phyloP scores from a whole-genome alignment of 1,140 invertebrate genomes.

The Drosophila nasuta region DNA sequence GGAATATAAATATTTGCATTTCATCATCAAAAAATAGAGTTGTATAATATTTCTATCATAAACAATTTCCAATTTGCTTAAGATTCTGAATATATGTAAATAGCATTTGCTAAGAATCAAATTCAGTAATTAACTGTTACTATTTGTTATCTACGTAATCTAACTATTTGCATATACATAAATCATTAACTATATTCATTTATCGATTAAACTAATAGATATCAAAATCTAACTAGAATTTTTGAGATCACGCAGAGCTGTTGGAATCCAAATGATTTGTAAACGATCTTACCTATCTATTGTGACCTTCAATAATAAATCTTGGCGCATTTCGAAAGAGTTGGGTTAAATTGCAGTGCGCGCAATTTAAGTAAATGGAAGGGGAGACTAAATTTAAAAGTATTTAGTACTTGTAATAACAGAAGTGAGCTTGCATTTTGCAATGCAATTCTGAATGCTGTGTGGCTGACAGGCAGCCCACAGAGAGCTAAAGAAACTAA shows the following conservation, averaged over 20 bases:
- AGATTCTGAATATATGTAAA: too few relatives aligned
- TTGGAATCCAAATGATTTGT: not conserved
- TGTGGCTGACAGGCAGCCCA: conserved; percentile 10
- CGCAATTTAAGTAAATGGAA: conserved; percentile 5
- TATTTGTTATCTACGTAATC: too few relatives aligned
- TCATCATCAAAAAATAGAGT: too few relatives aligned
- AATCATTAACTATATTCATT: too few relatives aligned
- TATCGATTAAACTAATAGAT: too few relatives aligned
- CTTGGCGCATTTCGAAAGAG: not conserved
- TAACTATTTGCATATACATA: too few relatives aligned
- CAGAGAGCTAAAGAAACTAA: conserved; percentile 9
- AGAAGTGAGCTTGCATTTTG: conserved; percentile 48
- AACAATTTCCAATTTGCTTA: too few relatives aligned
- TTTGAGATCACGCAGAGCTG: not conserved
- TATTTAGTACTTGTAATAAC: conserved; percentile 19
- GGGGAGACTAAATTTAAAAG: conserved; percentile 10
- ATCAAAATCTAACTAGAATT: not conserved
- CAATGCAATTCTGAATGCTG: conserved; percentile 70
- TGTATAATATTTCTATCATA: too few relatives aligned
- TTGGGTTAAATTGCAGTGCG: not conserved
- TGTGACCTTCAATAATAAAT: not conserved
- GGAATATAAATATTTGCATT: too few relatives aligned
- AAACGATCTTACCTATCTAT: not conserved
- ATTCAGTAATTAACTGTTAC: too few relatives aligned
- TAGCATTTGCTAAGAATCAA: too few relatives aligned